phyloP scores from a whole-genome alignment of 1,140 invertebrate species.

The Drosophila arawakana region DNA sequence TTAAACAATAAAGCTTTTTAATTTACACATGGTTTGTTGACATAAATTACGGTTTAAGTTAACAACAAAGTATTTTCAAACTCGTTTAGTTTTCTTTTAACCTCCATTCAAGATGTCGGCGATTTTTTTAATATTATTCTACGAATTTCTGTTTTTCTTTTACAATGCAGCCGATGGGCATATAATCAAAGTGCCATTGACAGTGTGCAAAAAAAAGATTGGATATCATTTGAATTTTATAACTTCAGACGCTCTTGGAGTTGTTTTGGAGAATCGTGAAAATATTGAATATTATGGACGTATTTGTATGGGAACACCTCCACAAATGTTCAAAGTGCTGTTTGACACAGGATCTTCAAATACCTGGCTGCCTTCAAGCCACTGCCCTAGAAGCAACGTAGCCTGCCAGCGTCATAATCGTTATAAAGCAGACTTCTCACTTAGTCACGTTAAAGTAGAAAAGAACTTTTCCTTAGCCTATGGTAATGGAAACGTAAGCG shows the following conservation, averaged over 20 bases:
- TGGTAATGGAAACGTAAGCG: conserved; percentile 97
- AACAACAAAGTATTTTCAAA: background rate
- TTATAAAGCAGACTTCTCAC: conserved; percentile 94
- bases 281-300: conserved; percentile 86
- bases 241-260: background rate
- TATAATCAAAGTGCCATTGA: background rate
- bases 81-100: background rate
- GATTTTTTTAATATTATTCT: conserved; percentile 4
- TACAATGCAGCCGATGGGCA: background rate
- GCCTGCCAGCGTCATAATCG: conserved; percentile 56
- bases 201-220: background rate
- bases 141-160: background rate
- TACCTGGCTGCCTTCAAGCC: conserved; percentile 63
- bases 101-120: conserved; percentile 40
- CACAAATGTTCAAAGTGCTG: conserved; percentile 87
- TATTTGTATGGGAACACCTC: conserved; percentile 96
- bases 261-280: conserved; percentile 31
- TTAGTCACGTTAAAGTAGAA: conserved; percentile 93
- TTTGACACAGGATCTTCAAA: conserved; percentile 72
- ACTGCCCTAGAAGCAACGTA: conserved; percentile 47
- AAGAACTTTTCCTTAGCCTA: conserved; percentile 96
- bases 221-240: conserved; percentile 16
- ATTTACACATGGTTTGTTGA: too few species aligned
- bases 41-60: too few species aligned
- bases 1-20: too few species aligned